phyloP scores from a whole-genome alignment of 2,113 vertebrate species.

The Bettongia penicillata region DNA sequence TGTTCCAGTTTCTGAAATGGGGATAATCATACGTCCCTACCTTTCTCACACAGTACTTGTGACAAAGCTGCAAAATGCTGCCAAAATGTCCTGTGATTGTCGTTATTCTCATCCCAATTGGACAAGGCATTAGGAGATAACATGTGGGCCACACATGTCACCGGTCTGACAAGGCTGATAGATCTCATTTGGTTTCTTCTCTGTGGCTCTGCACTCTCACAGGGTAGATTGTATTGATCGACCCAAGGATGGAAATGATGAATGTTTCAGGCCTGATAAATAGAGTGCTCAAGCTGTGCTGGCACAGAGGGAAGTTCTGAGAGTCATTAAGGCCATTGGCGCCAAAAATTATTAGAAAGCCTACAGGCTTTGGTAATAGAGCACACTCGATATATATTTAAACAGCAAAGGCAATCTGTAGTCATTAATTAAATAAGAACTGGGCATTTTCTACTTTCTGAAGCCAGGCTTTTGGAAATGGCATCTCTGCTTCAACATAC shows the following conservation, averaged over 20 bases:
- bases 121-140: not conserved
- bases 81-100: not conserved
- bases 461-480: not conserved
- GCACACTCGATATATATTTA: not conserved
- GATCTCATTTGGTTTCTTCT: not conserved
- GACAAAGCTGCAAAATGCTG: not conserved
- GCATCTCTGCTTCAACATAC: not conserved
- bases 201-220: not conserved
- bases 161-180: not conserved
- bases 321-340: constrained; percentile 61
- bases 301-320: constrained; percentile 30
- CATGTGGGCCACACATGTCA: not conserved
- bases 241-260: not conserved
- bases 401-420: constrained; percentile 52
- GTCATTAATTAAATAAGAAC: constrained; percentile 74
- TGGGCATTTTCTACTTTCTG: constrained; percentile 21
- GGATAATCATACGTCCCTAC: not conserved
- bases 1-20: not conserved
- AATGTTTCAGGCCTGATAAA: constrained; percentile 57
- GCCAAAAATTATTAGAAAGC: constrained; percentile 69
- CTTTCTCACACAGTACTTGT: not conserved
- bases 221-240: constrained; percentile 37
- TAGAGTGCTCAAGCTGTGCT: not conserved
- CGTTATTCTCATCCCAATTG: not conserved
- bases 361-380: constrained; percentile 9